Percentiles rank a stretch among this genome's conserved stretches.
Evolutionary conservation across 2,797 vertebrate species (phyloP).

Genomic region (Tolypeutes matacus): DNA sequence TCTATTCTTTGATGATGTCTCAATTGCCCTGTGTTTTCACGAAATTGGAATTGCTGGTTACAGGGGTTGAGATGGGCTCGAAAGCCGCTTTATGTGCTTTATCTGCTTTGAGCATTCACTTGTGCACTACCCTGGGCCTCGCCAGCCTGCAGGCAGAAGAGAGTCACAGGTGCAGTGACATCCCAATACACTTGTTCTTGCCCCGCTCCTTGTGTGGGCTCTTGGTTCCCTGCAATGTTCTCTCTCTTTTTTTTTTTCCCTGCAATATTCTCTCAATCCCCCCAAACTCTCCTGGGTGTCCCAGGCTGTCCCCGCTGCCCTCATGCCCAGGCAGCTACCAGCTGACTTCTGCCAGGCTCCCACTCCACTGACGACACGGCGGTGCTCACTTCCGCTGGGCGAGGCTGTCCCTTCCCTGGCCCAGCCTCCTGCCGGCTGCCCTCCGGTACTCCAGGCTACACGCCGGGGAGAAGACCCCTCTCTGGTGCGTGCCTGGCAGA

Average conservation of each 20-base stretch:
- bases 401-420: rapidly evolving
- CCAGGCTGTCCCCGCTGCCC: not conserved
- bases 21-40: not conserved
- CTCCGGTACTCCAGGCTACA: not conserved
- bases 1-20: not conserved
- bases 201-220: not conserved
- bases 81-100: not conserved
- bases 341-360: not conserved
- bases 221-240: not conserved
- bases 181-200: not conserved
- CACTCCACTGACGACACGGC: rapidly evolving
- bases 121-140: too few species aligned
- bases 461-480: not conserved
- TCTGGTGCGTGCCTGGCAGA: not conserved
- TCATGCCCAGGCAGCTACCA: not conserved
- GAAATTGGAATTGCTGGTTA: not conserved
- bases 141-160: rapidly evolving
- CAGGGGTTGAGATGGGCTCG: rapidly evolving
- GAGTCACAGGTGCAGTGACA: not conserved
- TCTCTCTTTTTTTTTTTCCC: too few species aligned
- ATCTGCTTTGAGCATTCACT: not conserved
- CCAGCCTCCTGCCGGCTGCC: not conserved
- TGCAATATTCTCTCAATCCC: not conserved
- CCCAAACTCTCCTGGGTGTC: too few species aligned
- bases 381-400: not conserved